Evolutionary conservation across 2,888 invertebrate species (phyloP), one percentile per base, ranked within the genome.

Genomic region (Metellina segmentata): DNA sequence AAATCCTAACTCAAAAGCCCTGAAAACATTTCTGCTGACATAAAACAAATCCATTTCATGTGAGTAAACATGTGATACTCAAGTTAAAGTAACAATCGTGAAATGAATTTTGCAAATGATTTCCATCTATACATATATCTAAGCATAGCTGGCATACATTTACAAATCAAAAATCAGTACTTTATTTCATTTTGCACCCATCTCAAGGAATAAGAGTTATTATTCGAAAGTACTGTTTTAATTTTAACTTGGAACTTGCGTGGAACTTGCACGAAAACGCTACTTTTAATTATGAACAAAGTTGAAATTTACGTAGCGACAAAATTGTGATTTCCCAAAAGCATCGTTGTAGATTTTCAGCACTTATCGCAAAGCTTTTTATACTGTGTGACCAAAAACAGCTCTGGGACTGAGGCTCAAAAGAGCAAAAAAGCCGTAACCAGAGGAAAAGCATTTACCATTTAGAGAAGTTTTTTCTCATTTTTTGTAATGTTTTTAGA

Each of bases 401-500:
- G 20, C 34, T 34, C 74, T n/a, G 20, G 74, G 74, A 74, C 74
- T 74, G 20, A 74, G 34, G 19, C 20, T 74, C 19, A 74, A 74
- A 74, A 74, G 74, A 74, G 34, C n/a, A 11, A 74, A 74, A 74
- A 74, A 74, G 19, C 20, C 6, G 69, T 69, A 69, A 69, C 81
- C 34, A 34, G 20, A n/a, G 81, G 61, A 81, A 81, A 61, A 81
- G 61, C 81, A 69, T 81, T 49, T 69, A 61, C 81, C 69, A 81
- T 81, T 81, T 61, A 61, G 53, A 52, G 79, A 79, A 19, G 53
- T 13, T 34, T 69, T 52, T 20, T 34, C 34, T 53, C 19, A 7
- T 51, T 79, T 79, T 79, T 79, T 20, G 53, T 52, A 16, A 20
- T 69, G 61, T 81, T 69, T 81, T 16, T 81, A 61, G 69, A 61